Evolutionary conservation across 2,113 vertebrate genomes (phyloP), one percentile per base, ranked within the genome.

Genomic region (Nematolebias whitei): DNA sequence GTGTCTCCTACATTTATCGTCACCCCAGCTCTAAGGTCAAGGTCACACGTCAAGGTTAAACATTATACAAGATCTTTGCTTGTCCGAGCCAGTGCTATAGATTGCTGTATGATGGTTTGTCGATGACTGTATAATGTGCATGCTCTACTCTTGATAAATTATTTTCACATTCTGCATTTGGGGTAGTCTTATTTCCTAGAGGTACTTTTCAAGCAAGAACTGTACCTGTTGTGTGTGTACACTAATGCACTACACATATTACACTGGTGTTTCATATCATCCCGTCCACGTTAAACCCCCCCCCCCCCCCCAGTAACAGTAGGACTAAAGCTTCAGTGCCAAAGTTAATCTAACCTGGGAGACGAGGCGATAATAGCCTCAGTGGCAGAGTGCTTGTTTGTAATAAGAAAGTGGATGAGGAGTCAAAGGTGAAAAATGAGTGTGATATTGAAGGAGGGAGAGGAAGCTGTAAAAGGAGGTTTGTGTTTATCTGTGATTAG

Each of bases 381-480:
- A 86, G 84, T 80, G 87, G 86, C 71, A 71, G 79, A 83, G 63
- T 49, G 59, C 64, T 84, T 84, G 80, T 87, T 85, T 84, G 76
- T 89, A 90, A 91, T 87, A 86, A 83, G 80, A 89, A 83, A 77
- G 87, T 79, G 78, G 79, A 85, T 72, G 83, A 79, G 70, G 68
- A 90, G 90, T 87, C 88, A 90, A 90, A 90, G 90, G 88, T 86
- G 87, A 90, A 88, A 88, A 91, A 90, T 86, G 85, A 90, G 78
- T 89, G 86, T 76, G 85, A 89, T 92, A 90, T 92, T 80, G 87
- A 78, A 62, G 58, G 68, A 70, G 71, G 66, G 44, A 79, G 74
- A 82, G 68, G 61, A 71, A 58, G 68, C 63, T 61, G 71, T 68
- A 57, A 66, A 71, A 68, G 57, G 38, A 52, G 63, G 58, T 73